phyloP scores from a whole-genome alignment of 1,140 invertebrate species.

The Ips nitidus region DNA sequence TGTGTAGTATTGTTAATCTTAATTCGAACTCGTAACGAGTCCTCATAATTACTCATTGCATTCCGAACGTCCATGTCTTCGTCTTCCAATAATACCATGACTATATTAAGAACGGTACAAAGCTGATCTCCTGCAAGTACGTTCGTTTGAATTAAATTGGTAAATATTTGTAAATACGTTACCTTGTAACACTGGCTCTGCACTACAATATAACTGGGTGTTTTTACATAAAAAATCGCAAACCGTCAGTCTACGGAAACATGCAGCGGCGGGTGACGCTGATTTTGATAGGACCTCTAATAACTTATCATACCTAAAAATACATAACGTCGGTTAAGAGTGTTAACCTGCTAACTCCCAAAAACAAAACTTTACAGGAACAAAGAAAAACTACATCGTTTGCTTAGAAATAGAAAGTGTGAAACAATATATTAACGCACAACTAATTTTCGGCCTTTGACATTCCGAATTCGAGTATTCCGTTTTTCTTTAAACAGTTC shows the following conservation, averaged over 20 bases:
- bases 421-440: neutral
- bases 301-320: constrained; percentile 34
- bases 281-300: constrained; percentile 39
- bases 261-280: constrained; percentile 36
- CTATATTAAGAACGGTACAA: constrained; percentile 37
- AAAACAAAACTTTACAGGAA: neutral
- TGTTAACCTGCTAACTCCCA: neutral
- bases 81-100: constrained; percentile 47
- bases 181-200: constrained; percentile 38
- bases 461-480: too few species aligned
- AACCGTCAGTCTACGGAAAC: constrained; percentile 38
- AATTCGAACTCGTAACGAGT: constrained; percentile 34
- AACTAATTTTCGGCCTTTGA: too few species aligned
- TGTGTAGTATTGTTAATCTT: constrained; percentile 18
- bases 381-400: too few species aligned
- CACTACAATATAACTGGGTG: constrained; percentile 37
- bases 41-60: constrained; percentile 41
- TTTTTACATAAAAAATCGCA: constrained; percentile 40
- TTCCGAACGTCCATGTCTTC: constrained; percentile 45
- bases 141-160: neutral
- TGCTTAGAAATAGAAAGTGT: neutral
- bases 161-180: neutral
- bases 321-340: neutral
- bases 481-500: too few species aligned
- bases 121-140: constrained; percentile 36